These are phyloP conservation scores for Bathynomus jamesi DNA, from an alignment of 1,140 invertebrate species.

Conservation along the genomic window DNA sequence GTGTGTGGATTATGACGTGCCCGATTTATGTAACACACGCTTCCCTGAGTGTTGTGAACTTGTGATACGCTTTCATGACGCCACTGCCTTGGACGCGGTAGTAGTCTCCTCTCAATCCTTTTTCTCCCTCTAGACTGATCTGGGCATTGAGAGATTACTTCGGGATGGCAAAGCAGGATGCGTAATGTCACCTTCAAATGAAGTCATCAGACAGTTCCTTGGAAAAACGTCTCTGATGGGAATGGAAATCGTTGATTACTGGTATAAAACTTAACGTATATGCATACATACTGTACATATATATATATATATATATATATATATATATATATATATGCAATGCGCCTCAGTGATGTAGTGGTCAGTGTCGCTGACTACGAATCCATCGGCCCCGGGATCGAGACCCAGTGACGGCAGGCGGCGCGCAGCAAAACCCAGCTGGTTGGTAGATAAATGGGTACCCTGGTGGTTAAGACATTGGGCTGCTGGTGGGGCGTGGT, in stretches of 20 bases:
- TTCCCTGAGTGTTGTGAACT: too few relatives aligned
- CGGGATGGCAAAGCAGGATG: too few relatives aligned
- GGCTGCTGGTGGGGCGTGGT: background rate
- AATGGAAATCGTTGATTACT: slow-evolving; percentile 7
- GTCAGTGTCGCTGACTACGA: too few relatives aligned
- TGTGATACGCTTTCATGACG: background rate
- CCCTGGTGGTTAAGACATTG: background rate
- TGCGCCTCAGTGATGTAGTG: background rate
- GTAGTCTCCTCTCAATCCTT: background rate
- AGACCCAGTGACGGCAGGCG: too few relatives aligned
- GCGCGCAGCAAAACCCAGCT: too few relatives aligned
- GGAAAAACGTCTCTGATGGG: slow-evolving; percentile 11
- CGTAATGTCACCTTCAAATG: slow-evolving; percentile 18
- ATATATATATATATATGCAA: background rate
- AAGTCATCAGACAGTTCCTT: slow-evolving; percentile 17
- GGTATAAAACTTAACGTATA: background rate
- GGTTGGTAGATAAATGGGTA: background rate
- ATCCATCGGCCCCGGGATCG: too few relatives aligned
- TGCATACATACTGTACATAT: background rate
- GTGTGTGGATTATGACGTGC: too few relatives aligned
- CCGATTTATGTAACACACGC: too few relatives aligned
- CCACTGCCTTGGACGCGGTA: background rate
- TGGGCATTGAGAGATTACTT: too few relatives aligned
- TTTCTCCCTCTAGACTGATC: background rate
- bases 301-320: background rate